Evolutionary conservation across 64 coral and sea anemone species (phyloP).

Genomic region (Pocillopora damicornis): DNA sequence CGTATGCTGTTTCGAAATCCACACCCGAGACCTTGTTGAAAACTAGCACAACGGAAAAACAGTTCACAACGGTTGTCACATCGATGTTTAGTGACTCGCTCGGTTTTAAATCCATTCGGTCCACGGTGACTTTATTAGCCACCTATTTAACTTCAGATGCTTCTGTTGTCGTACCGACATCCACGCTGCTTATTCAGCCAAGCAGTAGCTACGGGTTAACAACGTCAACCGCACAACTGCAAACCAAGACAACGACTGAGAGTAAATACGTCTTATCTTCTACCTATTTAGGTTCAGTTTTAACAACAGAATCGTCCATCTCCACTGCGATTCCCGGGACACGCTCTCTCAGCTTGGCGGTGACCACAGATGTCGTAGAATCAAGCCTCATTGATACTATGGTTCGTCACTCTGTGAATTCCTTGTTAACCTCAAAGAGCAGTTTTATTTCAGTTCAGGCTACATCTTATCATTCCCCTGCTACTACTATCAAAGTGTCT

Average conservation of each 20-base stretch:
- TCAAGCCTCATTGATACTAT: not conserved
- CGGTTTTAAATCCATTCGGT: not conserved
- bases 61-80: not conserved
- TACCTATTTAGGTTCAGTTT: not conserved
- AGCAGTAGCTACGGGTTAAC: not conserved
- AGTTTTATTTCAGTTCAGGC: not conserved
- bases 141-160: not conserved
- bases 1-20: no score
- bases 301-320: not conserved
- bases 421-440: not conserved
- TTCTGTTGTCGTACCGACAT: not conserved
- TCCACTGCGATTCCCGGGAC: not conserved
- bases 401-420: not conserved
- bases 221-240: not conserved
- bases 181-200: not conserved
- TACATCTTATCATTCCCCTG: not conserved
- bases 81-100: not conserved
- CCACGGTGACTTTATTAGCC: not conserved
- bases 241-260: not conserved
- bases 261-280: not conserved
- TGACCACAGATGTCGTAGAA: not conserved
- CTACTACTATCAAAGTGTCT: not conserved
- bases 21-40: not conserved
- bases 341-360: not conserved
- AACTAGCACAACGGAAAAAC: not conserved